Percentiles rank a stretch among this genome's conserved stretches.
These are phyloP conservation scores for Sandelia bainsii DNA, from an alignment of 2,797 vertebrate species.

Conservation along the genomic window DNA sequence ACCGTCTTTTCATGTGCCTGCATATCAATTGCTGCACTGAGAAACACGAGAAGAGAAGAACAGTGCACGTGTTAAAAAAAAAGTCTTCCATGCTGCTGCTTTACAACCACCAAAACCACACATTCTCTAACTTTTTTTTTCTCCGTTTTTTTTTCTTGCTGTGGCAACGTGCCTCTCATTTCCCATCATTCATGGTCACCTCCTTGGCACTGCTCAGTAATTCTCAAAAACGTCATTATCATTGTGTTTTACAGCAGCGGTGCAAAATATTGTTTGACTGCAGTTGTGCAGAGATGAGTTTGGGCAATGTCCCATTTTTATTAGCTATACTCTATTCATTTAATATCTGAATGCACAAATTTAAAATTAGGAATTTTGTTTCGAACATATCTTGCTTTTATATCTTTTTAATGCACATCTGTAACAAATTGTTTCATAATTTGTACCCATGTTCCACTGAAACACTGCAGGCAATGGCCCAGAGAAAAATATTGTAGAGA, in stretches of 20 bases:
- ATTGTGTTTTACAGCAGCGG: conserved; percentile 34
- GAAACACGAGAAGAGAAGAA: conserved; percentile 50
- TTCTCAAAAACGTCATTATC: conserved; percentile 60
- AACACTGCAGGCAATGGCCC: conserved; percentile 17
- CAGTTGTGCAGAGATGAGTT: conserved; percentile 23
- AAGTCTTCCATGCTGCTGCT: conserved; percentile 52
- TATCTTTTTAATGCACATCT: conserved; percentile 49
- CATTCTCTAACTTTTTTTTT: conserved; percentile 39
- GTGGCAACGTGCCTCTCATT: conserved; percentile 66
- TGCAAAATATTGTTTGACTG: conserved; percentile 42
- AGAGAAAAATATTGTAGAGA: conserved; percentile 27
- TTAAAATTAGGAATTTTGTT: conserved; percentile 23
- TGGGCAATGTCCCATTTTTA: conserved; percentile 10
- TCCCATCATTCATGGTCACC: conserved; percentile 74
- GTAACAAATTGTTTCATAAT: conserved; percentile 41
- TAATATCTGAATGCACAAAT: conserved; percentile 23
- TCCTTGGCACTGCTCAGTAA: conserved; percentile 47
- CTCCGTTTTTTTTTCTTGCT: conserved; percentile 12
- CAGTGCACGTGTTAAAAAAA: conserved; percentile 48
- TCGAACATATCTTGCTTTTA: conserved; percentile 7
- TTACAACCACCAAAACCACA: conserved; percentile 37
- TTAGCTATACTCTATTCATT: conserved; percentile 3
- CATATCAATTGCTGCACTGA: neutral
- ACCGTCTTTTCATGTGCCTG: neutral
- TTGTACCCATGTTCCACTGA: conserved; percentile 4